Conservation (phyloP, 35 echinoderm and acorn worm genomes). For the Chiridota heheva region DNA sequence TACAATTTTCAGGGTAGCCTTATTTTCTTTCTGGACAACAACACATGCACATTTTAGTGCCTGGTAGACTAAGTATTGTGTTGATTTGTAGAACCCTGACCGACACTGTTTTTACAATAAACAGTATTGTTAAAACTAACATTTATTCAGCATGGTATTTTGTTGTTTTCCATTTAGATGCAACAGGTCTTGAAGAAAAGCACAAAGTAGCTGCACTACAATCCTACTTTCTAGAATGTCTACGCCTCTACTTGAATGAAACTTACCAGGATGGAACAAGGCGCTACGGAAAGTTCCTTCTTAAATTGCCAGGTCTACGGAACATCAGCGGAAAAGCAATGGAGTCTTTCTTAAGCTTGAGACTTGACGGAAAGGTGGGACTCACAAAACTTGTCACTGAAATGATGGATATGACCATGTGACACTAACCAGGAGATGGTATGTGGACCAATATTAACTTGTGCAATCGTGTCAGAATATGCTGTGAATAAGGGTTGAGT, state of each 20-base stretch:
- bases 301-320: conserved; percentile 50
- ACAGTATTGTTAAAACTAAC: no score
- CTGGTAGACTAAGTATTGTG: no score
- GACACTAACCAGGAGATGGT: no score
- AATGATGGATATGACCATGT: conserved; percentile 65
- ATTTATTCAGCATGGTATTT: no score
- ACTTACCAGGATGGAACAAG: conserved; percentile 11
- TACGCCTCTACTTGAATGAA: conserved; percentile 38
- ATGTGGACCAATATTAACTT: no score
- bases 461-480: no score
- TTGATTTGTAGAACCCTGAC: no score
- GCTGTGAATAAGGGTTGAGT: no score
- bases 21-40: no score
- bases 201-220: conserved; percentile 32
- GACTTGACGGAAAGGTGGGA: conserved; percentile 54
- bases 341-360: conserved; percentile 57
- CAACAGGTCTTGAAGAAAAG: conserved; percentile 51
- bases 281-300: conserved; percentile 68
- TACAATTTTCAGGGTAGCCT: no score
- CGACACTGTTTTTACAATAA: no score
- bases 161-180: conserved; percentile 47
- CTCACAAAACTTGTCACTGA: conserved; percentile 46
- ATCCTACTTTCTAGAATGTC: conserved; percentile 58
- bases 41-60: no score
- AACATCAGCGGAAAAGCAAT: conserved; percentile 68